A percentile compares a stretch with the other conserved stretches of the same genome.
These are phyloP conservation scores for Penaeus chinensis DNA, from an alignment of 1,140 invertebrate species.

Conservation along the genomic window DNA sequence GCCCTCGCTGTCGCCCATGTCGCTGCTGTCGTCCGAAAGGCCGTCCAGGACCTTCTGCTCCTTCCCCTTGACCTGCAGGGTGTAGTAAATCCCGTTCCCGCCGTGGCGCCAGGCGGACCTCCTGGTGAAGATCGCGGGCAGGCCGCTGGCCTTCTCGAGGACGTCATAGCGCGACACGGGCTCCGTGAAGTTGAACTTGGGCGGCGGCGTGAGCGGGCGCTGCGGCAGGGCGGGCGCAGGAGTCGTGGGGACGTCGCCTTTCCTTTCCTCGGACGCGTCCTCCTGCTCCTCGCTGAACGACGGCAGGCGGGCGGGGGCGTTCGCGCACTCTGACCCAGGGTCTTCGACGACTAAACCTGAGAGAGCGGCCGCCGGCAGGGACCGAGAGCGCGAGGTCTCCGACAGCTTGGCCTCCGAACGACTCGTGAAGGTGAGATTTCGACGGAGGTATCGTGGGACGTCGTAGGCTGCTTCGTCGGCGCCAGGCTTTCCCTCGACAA, in stretches of 20 bases:
- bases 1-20: too few relatives aligned
- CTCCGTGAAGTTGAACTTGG: background rate
- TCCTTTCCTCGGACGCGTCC: too few relatives aligned
- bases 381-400: background rate
- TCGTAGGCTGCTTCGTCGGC: too few relatives aligned
- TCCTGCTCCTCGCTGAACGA: too few relatives aligned
- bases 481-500: too few relatives aligned
- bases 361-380: background rate
- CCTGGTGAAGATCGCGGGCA: background rate
- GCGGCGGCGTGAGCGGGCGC: background rate
- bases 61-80: background rate
- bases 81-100: constrained; percentile 22
- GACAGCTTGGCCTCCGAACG: background rate
- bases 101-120: background rate
- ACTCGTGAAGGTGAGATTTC: background rate
- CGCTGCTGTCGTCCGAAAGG: too few relatives aligned
- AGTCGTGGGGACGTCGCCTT: background rate
- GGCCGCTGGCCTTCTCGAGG: too few relatives aligned
- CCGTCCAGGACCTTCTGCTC: background rate
- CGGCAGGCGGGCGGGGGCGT: too few relatives aligned
- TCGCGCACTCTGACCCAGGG: constrained; percentile 13
- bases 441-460: too few relatives aligned
- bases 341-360: constrained; percentile 33
- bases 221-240: background rate
- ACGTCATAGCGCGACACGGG: too few relatives aligned